phyloP scores from a whole-genome alignment of 2,888 invertebrate species.

The Ophion ventricosus region DNA sequence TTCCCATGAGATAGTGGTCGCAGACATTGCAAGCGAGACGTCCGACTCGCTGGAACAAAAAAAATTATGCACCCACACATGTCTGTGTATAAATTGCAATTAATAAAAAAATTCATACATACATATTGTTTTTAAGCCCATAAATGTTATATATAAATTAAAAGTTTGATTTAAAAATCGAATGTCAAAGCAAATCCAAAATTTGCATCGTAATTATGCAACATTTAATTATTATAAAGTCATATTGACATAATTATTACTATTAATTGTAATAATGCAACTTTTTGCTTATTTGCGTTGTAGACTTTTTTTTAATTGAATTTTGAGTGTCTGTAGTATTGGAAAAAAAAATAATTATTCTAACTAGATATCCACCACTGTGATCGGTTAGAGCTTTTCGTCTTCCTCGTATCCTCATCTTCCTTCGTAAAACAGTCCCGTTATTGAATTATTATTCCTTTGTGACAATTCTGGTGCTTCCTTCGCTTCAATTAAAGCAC shows the following conservation, averaged over 20 bases:
- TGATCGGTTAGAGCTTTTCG: slow-evolving; percentile 54
- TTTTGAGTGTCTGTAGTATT: neutral
- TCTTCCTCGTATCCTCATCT: slow-evolving; percentile 62
- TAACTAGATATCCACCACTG: slow-evolving; percentile 61
- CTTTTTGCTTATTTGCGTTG: neutral
- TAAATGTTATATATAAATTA: no score
- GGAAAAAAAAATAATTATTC: slow-evolving; percentile 8
- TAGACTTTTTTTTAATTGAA: neutral
- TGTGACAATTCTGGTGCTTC: neutral
- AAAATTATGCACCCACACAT: neutral
- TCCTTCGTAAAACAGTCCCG: slow-evolving; percentile 5
- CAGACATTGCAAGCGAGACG: slow-evolving; percentile 78
- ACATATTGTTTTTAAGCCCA: neutral
- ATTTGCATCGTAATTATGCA: no score
- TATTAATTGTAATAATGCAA: neutral
- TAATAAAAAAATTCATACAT: neutral
- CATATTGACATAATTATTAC: neutral
- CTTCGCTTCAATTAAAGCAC: neutral
- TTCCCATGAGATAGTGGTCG: slow-evolving; percentile 78
- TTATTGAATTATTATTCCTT: neutral
- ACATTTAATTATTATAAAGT: neutral
- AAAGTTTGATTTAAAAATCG: no score
- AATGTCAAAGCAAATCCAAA: no score
- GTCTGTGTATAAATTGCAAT: neutral
- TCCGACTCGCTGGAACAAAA: slow-evolving; percentile 71